A percentile compares a stretch with the other conserved stretches of the same genome.
Conservation (phyloP, 2,888 invertebrate species). For the Eledona agricola region DNA sequence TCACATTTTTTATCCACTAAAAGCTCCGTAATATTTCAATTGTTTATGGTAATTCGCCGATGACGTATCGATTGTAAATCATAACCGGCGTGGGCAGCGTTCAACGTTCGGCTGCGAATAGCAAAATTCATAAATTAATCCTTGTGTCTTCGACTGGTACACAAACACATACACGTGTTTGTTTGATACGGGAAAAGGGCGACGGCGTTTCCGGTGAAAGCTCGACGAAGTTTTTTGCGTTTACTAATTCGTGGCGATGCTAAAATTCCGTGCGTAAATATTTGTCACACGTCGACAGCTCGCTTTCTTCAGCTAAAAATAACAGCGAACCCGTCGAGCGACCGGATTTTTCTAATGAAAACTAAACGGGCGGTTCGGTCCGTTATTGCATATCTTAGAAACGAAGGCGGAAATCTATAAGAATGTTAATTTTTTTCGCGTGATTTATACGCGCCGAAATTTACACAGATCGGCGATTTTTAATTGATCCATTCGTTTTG, state of each 20-base stretch:
- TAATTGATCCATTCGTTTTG: neutral
- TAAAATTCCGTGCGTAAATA: too few species aligned
- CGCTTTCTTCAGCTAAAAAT: conserved; percentile 3
- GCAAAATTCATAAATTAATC: conserved; percentile 22
- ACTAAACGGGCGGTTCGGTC: conserved; percentile 3
- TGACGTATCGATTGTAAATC: conserved; percentile 24
- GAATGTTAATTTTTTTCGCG: neutral
- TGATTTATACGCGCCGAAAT: neutral
- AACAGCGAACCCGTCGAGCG: conserved; percentile 1
- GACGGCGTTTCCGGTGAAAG: too few species aligned
- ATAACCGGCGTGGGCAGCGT: conserved; percentile 17
- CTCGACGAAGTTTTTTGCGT: too few species aligned
- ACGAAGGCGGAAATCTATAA: conserved; percentile 7
- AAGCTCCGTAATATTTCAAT: conserved; percentile 30
- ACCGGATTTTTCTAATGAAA: neutral
- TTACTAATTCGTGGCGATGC: too few species aligned
- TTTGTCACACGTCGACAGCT: too few species aligned
- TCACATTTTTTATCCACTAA: conserved; percentile 22
- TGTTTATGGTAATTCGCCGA: conserved; percentile 33
- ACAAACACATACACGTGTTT: too few species aligned
- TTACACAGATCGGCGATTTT: neutral
- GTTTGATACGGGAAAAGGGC: too few species aligned
- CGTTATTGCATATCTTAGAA: conserved; percentile 4
- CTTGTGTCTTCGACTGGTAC: too few species aligned
- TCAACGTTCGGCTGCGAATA: conserved; percentile 16